Conservation (phyloP, 2,797 vertebrate genomes). For the Hoplostethus atlanticus region DNA sequence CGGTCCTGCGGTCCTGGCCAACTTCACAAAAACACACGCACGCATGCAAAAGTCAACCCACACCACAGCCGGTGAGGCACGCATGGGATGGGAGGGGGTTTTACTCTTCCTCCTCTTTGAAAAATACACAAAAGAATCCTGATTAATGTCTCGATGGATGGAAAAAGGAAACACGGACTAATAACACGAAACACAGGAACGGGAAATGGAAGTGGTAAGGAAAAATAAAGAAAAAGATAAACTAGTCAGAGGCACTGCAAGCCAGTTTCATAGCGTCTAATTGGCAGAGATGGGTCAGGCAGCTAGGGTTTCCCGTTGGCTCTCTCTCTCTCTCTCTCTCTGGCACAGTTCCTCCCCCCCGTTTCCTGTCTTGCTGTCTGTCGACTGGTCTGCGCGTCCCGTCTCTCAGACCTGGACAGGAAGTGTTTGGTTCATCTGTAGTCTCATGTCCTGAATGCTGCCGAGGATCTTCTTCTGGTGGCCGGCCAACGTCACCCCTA, state of each 20-base stretch:
- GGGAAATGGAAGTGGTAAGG: conserved; percentile 70
- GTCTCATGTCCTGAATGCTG: conserved; percentile 99
- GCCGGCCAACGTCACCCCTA: conserved; percentile 96
- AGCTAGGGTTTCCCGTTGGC: conserved; percentile 84
- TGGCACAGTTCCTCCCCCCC: conserved; percentile 79
- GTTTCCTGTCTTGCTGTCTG: conserved; percentile 74
- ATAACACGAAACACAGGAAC: conserved; percentile 58
- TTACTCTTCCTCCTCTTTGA: conserved; percentile 62
- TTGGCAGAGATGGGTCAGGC: conserved; percentile 87
- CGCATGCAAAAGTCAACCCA: conserved; percentile 81
- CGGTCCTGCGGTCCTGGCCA: conserved; percentile 57
- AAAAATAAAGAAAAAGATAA: conserved; percentile 66
- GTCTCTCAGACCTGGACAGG: conserved; percentile 95
- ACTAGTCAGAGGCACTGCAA: conserved; percentile 89
- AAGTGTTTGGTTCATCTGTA: conserved; percentile 99
- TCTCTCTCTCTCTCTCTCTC: conserved; percentile 51
- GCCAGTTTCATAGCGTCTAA: conserved; percentile 84
- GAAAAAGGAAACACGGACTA: conserved; percentile 56
- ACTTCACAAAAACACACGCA: conserved; percentile 76
- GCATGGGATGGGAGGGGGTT: conserved; percentile 61
- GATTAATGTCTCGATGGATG: conserved; percentile 65
- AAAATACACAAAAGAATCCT: conserved; percentile 77
- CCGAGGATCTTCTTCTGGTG: conserved; percentile 99
- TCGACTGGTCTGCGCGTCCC: conserved; percentile 64
- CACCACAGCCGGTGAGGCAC: conserved; percentile 71